phyloP scores from a whole-genome alignment of 2,888 invertebrate genomes.

The Palloptera scutellata region DNA sequence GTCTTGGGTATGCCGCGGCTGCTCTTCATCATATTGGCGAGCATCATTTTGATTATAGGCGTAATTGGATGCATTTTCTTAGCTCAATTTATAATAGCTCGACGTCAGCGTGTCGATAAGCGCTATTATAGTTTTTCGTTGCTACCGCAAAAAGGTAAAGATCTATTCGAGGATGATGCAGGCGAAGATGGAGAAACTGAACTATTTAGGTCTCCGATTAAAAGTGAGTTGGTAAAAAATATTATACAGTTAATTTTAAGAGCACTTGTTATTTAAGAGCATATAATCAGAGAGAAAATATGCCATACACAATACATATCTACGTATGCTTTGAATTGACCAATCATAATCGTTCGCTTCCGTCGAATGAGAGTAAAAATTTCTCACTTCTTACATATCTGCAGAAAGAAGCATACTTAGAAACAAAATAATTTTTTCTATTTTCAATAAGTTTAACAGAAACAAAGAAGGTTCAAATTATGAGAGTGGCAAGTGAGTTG shows the following conservation, averaged over 20 bases:
- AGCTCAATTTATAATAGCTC: constrained; percentile 55
- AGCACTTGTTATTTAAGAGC: no score
- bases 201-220: constrained; percentile 61
- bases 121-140: constrained; percentile 62
- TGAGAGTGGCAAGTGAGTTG: no score
- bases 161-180: constrained; percentile 59
- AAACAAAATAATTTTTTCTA: no score
- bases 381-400: no score
- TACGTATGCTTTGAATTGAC: no score
- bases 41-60: constrained; percentile 63
- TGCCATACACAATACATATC: no score
- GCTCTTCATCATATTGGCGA: constrained; percentile 77
- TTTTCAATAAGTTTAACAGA: no score
- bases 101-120: constrained; percentile 50
- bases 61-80: constrained; percentile 54
- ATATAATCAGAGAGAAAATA: no score
- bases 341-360: no score
- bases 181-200: constrained; percentile 62
- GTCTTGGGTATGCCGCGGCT: constrained; percentile 80
- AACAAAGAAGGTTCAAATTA: no score
- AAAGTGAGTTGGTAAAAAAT: constrained; percentile 51
- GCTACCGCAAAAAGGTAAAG: constrained; percentile 60
- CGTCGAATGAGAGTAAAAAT: no score
- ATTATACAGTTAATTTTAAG: neutral
- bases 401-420: no score